Evolutionary conservation across 2,888 invertebrate genomes (phyloP), one percentile per base, ranked within the genome.

Genomic region (Timema cristinae): DNA sequence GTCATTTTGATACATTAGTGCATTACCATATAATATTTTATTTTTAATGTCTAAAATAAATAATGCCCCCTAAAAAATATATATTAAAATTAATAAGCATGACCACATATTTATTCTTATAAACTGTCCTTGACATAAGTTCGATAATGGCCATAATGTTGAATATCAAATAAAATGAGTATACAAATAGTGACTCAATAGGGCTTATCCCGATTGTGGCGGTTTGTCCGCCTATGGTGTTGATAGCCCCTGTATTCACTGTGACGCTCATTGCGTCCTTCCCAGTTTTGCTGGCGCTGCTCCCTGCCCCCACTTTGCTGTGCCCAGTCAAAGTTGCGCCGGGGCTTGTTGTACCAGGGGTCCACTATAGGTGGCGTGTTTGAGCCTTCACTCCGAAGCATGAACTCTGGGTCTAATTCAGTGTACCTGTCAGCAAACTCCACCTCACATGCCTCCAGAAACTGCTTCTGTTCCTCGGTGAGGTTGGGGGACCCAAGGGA

Each of bases 341-440:
- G 54, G 7, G 75, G 73, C 59, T 72, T 73, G 66, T 72, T 73
- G 73, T 81, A 80, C 83, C 83, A 84, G 0, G 82, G 82, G 66
- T 76, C 79, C 76, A 84, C 79, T 66, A 84, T 81, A 9, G 84
- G 84, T n/a, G 84, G 83, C 61, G 77, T 73, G 6, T 80, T 81
- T 69, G 81, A 79, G 0, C 79, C 80, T 6, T 76, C 72, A 56
- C 82, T 81, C 67, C 78, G 81, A n/a, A 81, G 76, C 76, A 80
- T 81, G 71, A 81, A 84, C 63, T 83, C 83, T 61, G 77, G 71
- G 76, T 84, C 84, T 11, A 79, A 77, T 66, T 81, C 81, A 5
- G 83, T 82, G 75, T 79, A 84, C 72, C 84, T 78, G 71, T 83
- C 79, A 2, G 80, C 78, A 79, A 84, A 84, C 73, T 84, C 82